Evolutionary conservation across 2,113 vertebrate species (phyloP).

Genomic region (Grantiella picta): DNA sequence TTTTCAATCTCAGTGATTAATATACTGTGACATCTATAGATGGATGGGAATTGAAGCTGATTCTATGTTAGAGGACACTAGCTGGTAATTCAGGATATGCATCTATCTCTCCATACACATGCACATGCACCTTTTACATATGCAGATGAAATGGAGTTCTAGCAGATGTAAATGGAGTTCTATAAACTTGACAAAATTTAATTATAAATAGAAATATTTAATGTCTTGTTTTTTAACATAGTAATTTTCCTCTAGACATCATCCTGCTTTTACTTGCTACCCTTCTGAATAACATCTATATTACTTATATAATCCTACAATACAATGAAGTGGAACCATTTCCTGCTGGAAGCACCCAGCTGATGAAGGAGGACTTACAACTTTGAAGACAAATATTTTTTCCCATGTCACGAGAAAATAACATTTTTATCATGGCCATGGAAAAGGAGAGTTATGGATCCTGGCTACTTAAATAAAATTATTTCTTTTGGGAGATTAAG

Average conservation of each 20-base stretch:
- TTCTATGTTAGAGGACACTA: background rate
- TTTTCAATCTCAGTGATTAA: constrained; percentile 35
- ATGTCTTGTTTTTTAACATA: background rate
- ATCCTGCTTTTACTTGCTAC: background rate
- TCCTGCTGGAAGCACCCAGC: background rate
- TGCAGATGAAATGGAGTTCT: background rate
- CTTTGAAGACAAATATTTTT: background rate
- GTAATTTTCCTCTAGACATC: background rate
- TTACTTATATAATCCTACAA: background rate
- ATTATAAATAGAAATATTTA: background rate
- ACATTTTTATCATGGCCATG: background rate
- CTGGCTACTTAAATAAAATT: background rate
- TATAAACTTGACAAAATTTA: background rate
- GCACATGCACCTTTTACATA: background rate
- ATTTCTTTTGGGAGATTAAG: background rate
- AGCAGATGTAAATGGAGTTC: background rate
- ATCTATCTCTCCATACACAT: background rate
- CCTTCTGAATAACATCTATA: background rate
- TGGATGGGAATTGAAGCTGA: background rate
- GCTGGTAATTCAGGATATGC: background rate
- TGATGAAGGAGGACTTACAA: background rate
- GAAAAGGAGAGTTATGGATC: background rate
- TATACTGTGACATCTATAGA: background rate
- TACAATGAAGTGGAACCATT: background rate
- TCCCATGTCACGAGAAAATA: background rate